Base-by-base conservation (phyloP, 1,140 invertebrate species). In the Ooceraea biroi region DNA sequence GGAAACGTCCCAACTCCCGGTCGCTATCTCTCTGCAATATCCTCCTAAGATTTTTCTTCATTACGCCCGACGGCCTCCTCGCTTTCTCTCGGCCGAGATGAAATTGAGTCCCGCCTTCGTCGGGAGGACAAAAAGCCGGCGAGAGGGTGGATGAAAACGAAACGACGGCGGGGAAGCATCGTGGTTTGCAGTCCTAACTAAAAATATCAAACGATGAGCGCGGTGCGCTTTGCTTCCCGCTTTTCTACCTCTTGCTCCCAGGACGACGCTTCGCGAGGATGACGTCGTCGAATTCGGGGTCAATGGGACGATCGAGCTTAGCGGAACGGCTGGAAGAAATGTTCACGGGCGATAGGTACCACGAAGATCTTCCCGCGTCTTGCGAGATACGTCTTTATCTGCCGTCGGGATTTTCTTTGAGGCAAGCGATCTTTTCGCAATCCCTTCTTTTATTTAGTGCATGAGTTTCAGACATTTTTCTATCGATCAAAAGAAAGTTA, bases 21-120 rank as follows among this genome's bases (percentile, higher is more conserved):
- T 44, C 63, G 60, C 72, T 80, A 77, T 82, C 36, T 36, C 36
- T 36, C 74, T 57, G 63, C 84, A 78, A 80, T 85, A 87, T 87
- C 85, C 69, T 82, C 41, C 83, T 77, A 80, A 87, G 85, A 87
- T 87, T 87, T 87, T 87, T 87, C 85, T 87, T 87, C 85, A 87
- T 87, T 87, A 85, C 69, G 60, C 44, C 68, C 52, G 44, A 60
- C 63, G 44, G 44, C 63, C 55, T 66, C 82, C 61, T 78, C 82
- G 68, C 65, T 55, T 57, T 71, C 72, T 61, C 84, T 66, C 57
- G 58, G 60, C 65, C 52, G 27, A 58, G 66, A 83, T 87, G 83
- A 77, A 87, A 85, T 85, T 85, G 84, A 85, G 78, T 85, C 72
- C 69, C 68, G 58, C 41, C 61, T 66, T 69, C 41, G 61, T 55